Conservation (phyloP, 53 echinoderm and acorn worm species). For the Zoroaster sp. region DNA sequence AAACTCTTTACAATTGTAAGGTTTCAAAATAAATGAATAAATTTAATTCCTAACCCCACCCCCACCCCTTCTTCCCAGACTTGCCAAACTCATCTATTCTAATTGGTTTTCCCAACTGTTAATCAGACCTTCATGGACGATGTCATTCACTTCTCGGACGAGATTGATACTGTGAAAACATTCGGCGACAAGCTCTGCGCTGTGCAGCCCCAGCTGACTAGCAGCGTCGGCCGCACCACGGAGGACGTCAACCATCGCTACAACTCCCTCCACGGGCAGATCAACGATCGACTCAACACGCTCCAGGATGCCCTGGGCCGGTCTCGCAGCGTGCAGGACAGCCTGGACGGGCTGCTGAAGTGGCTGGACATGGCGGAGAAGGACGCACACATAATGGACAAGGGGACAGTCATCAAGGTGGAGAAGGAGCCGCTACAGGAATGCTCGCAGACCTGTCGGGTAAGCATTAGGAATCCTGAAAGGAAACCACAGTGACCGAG, state of each 20-base stretch:
- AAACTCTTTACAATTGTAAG: no score
- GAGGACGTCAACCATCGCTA: constrained; percentile 81
- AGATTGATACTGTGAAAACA: constrained; percentile 78
- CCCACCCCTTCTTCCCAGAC: background rate
- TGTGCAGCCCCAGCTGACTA: constrained; percentile 79
- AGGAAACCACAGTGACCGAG: no score
- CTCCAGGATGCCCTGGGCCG: constrained; percentile 86
- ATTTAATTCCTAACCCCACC: no score
- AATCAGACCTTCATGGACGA: constrained; percentile 68
- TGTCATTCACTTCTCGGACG: constrained; percentile 83
- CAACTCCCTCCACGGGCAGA: constrained; percentile 74
- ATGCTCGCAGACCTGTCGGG: constrained; percentile 90
- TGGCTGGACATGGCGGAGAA: constrained; percentile 97
- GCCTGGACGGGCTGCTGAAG: constrained; percentile 72
- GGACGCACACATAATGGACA: constrained; percentile 86
- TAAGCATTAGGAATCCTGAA: no score
- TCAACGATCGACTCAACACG: constrained; percentile 76
- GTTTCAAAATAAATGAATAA: background rate
- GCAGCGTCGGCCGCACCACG: constrained; percentile 67
- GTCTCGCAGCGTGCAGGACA: constrained; percentile 93
- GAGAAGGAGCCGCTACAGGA: constrained; percentile 87
- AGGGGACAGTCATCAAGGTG: constrained; percentile 89
- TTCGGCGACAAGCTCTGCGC: constrained; percentile 74
- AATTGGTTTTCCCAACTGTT: background rate
- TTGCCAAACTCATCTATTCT: background rate